phyloP scores from a whole-genome alignment of 2,888 invertebrate genomes.

The Elgonia sp. region DNA sequence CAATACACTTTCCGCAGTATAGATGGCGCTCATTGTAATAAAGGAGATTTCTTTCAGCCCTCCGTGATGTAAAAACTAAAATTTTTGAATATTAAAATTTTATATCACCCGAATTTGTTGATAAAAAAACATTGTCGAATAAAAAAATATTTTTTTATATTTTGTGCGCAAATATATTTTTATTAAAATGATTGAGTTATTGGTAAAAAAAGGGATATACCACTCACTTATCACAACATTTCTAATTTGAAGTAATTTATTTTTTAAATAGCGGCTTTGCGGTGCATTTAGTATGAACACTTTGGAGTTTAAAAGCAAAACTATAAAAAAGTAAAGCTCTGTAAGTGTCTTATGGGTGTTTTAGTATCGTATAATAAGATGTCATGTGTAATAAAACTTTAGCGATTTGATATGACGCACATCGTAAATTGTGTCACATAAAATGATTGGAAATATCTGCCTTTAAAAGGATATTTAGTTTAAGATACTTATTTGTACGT shows the following conservation, averaged over 20 bases:
- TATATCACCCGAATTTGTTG: too few relatives aligned
- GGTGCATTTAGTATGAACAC: constrained; percentile 1
- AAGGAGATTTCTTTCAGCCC: too few relatives aligned
- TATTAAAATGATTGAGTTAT: too few relatives aligned
- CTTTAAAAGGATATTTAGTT: constrained; percentile 6
- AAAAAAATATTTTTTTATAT: too few relatives aligned
- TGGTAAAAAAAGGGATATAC: too few relatives aligned
- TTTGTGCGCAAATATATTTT: too few relatives aligned
- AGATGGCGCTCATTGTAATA: too few relatives aligned
- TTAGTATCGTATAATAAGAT: constrained; percentile 56
- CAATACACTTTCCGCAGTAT: too few relatives aligned
- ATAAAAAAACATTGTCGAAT: too few relatives aligned
- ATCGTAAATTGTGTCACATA: constrained; percentile 41
- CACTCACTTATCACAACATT: too few relatives aligned
- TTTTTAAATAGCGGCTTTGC: neutral
- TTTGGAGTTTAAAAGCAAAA: constrained; percentile 36
- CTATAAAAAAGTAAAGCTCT: constrained; percentile 48
- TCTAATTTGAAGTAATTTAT: neutral
- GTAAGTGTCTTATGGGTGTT: constrained; percentile 47
- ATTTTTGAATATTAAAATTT: too few relatives aligned
- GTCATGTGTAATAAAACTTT: constrained; percentile 55
- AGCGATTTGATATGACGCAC: constrained; percentile 46
- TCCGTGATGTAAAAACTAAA: too few relatives aligned
- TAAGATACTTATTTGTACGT: constrained; percentile 19
- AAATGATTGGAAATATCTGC: constrained; percentile 42